These are phyloP conservation scores for Erebia epiphron DNA, from an alignment of 2,888 invertebrate genomes.

Conservation along the genomic window DNA sequence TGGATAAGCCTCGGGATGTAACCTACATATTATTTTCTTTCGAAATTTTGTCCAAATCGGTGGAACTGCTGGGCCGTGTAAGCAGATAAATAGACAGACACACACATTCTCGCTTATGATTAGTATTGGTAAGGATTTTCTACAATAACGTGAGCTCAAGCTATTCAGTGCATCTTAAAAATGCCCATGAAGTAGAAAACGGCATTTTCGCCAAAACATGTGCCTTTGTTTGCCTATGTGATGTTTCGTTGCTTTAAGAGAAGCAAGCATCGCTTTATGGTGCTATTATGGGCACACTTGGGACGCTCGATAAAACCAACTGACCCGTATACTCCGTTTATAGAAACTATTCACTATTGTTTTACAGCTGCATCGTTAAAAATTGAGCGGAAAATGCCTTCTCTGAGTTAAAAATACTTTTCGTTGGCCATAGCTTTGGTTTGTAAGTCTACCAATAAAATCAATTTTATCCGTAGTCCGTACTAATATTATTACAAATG, in stretches of 20 bases:
- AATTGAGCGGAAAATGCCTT: background rate
- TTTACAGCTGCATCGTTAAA: constrained; percentile 29
- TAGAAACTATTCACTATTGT: constrained; percentile 31
- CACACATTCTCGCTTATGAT: too few species aligned
- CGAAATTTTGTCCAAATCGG: too few species aligned
- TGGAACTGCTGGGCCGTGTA: too few species aligned
- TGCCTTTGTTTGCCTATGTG: background rate
- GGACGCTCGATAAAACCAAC: constrained; percentile 29
- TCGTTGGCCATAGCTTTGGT: background rate
- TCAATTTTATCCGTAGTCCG: too few species aligned
- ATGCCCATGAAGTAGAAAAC: background rate
- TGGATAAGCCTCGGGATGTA: too few species aligned
- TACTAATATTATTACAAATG: too few species aligned
- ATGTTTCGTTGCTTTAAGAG: background rate
- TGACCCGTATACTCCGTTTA: constrained; percentile 23
- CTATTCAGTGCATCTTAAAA: background rate
- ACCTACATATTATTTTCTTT: too few species aligned
- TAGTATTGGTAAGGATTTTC: background rate
- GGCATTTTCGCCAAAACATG: background rate
- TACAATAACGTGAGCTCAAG: background rate
- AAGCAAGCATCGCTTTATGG: constrained; percentile 7
- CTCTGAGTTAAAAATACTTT: background rate
- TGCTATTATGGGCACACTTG: constrained; percentile 25
- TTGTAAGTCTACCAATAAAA: too few species aligned
- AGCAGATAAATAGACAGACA: too few species aligned